These are phyloP conservation scores for Andrena camellia DNA, from an alignment of 2,888 invertebrate species.

Conservation along the genomic window DNA sequence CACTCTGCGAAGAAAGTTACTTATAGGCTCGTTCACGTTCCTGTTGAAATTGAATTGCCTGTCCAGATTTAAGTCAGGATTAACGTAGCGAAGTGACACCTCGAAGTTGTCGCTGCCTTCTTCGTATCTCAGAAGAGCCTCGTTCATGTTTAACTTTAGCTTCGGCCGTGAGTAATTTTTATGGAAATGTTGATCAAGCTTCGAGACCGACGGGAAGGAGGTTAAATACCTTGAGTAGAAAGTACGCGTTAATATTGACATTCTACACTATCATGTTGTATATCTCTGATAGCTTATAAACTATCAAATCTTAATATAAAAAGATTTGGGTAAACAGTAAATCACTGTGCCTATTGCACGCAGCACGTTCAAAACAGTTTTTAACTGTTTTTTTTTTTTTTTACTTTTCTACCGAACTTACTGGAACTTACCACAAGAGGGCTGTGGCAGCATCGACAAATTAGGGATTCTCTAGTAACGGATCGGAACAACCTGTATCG, in stretches of 20 bases:
- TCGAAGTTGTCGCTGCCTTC: slow-evolving; percentile 86
- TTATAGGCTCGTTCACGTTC: slow-evolving; percentile 88
- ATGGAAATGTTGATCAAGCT: neutral
- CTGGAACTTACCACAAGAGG: too few relatives aligned
- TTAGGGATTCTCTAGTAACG: too few relatives aligned
- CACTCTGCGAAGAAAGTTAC: slow-evolving; percentile 88
- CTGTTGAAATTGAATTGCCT: slow-evolving; percentile 91
- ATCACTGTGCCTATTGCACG: neutral
- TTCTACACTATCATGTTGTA: slow-evolving; percentile 7
- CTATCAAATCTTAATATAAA: neutral
- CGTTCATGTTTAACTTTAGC: slow-evolving; percentile 85
- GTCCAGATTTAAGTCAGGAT: slow-evolving; percentile 86
- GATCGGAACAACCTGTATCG: too few relatives aligned
- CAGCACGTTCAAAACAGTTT: too few relatives aligned
- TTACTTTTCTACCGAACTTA: too few relatives aligned
- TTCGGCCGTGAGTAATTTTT: slow-evolving; percentile 13
- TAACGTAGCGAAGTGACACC: slow-evolving; percentile 87
- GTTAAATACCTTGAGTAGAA: slow-evolving; percentile 5
- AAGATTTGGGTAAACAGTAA: neutral
- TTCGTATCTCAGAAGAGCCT: slow-evolving; percentile 87
- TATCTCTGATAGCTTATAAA: neutral
- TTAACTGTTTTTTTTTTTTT: too few relatives aligned
- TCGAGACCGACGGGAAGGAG: neutral
- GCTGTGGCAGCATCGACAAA: too few relatives aligned
- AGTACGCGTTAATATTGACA: slow-evolving; percentile 12